phyloP scores from a whole-genome alignment of 2,888 invertebrate genomes.

The Dynastes maya region DNA sequence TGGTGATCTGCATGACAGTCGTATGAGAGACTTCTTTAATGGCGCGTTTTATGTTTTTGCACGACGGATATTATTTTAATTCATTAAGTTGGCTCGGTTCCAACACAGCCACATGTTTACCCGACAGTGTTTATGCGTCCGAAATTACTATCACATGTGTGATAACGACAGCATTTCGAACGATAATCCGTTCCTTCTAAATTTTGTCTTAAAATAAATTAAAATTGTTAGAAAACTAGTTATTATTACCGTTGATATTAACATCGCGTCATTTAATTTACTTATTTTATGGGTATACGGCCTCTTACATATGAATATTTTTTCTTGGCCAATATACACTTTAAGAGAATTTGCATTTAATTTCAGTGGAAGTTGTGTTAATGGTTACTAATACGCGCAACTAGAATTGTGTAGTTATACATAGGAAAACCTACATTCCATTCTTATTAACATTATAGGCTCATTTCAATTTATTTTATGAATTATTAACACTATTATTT shows the following conservation, averaged over 20 bases:
- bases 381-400: no score
- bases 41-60: constrained; percentile 71
- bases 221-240: constrained; percentile 20
- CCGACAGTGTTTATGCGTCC: constrained; percentile 57
- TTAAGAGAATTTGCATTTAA: no score
- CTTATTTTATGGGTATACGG: neutral
- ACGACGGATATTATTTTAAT: constrained; percentile 71
- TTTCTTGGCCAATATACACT: no score
- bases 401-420: no score
- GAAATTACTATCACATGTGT: constrained; percentile 61
- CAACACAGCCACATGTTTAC: constrained; percentile 66
- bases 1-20: constrained; percentile 68
- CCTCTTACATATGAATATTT: no score
- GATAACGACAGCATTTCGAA: constrained; percentile 53
- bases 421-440: no score
- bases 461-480: no score
- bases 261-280: neutral
- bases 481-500: no score
- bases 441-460: no score
- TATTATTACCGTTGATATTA: neutral
- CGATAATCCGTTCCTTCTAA: constrained; percentile 46
- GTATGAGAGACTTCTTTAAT: constrained; percentile 70
- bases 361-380: no score
- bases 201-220: constrained; percentile 47
- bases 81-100: constrained; percentile 67